phyloP scores from a whole-genome alignment of 2,113 vertebrate genomes.

The Aplodontia rufa region DNA sequence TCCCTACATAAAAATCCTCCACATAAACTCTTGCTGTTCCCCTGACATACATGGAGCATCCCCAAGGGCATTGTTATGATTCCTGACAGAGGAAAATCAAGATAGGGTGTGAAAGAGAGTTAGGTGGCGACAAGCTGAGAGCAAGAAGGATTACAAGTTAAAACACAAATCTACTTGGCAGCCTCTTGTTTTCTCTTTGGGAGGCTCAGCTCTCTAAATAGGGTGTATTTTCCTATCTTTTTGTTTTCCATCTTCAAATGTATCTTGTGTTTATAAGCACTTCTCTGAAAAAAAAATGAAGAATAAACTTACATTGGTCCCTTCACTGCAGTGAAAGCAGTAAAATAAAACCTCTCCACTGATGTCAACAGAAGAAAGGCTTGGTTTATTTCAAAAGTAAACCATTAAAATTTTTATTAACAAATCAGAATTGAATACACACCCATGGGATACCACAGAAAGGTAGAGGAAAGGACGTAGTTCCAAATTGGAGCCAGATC shows the following conservation, averaged over 20 bases:
- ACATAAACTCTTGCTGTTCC: not conserved
- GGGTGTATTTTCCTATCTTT: not conserved
- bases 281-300: constrained; percentile 65
- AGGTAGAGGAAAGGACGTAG: constrained; percentile 56
- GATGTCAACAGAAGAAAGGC: constrained; percentile 69
- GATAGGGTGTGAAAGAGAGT: not conserved
- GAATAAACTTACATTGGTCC: constrained; percentile 47
- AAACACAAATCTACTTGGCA: constrained; percentile 46
- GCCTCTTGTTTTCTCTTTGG: constrained; percentile 41
- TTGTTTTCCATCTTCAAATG: constrained; percentile 45
- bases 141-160: constrained; percentile 45
- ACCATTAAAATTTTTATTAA: not conserved
- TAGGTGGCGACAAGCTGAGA: not conserved
- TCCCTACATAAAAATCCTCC: not conserved
- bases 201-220: constrained; percentile 21
- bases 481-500: constrained; percentile 55
- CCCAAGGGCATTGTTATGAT: not conserved
- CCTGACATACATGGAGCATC: not conserved
- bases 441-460: constrained; percentile 43
- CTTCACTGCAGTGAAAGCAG: constrained; percentile 59
- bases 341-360: constrained; percentile 62
- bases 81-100: constrained; percentile 35
- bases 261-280: constrained; percentile 51
- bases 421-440: constrained; percentile 27
- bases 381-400: constrained; percentile 62